phyloP scores from a whole-genome alignment of 1,140 invertebrate genomes.

The Batillaria attramentaria region DNA sequence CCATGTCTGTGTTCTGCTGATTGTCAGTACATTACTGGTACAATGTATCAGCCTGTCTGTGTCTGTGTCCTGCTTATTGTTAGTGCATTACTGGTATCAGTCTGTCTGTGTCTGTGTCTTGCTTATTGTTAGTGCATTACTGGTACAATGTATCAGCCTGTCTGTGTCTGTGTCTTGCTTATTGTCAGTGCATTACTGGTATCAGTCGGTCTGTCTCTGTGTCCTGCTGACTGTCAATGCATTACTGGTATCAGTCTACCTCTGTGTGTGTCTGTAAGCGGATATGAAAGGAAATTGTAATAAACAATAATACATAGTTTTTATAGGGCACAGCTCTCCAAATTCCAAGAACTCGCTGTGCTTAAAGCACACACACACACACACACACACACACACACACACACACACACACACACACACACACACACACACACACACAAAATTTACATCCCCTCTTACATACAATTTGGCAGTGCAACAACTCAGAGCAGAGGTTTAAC shows the following conservation, averaged over 20 bases:
- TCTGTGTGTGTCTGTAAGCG: background rate
- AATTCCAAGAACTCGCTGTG: background rate
- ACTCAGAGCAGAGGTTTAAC: background rate
- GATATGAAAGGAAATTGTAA: background rate
- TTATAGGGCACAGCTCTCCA: background rate
- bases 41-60: background rate
- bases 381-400: background rate
- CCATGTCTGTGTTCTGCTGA: background rate
- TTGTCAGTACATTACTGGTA: background rate
- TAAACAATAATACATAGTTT: background rate
- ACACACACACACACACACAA: background rate
- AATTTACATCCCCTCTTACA: background rate
- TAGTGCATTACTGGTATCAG: background rate
- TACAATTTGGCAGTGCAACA: background rate
- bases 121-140: background rate
- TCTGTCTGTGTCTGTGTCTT: constrained; percentile 9
- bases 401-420: background rate
- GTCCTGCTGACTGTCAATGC: background rate
- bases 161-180: background rate
- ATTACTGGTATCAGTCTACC: background rate
- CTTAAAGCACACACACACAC: background rate
- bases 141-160: too few species aligned
- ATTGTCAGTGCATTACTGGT: background rate
- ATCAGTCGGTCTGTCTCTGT: background rate
- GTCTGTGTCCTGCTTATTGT: background rate